phyloP scores from a whole-genome alignment of 2,888 invertebrate species.

The Drosophila anomelani region DNA sequence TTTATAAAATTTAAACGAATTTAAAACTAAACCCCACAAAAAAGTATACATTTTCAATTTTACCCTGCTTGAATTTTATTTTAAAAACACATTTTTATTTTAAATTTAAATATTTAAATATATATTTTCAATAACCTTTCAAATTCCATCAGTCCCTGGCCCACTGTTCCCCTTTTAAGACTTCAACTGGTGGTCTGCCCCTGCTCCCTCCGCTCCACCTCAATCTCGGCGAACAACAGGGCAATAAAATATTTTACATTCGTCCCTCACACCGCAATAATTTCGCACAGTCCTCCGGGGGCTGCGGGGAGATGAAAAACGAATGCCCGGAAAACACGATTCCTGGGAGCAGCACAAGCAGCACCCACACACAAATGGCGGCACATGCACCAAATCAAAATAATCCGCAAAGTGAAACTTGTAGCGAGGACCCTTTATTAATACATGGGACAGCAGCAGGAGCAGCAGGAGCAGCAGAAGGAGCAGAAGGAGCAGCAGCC shows the following conservation, averaged over 20 bases:
- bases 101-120: too few species aligned
- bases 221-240: slow-evolving; percentile 31
- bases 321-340: slow-evolving; percentile 9
- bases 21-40: too few species aligned
- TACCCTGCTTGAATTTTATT: too few species aligned
- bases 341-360: slow-evolving; percentile 3
- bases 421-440: slow-evolving; percentile 5
- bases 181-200: slow-evolving; percentile 12
- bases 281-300: slow-evolving; percentile 57
- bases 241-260: slow-evolving; percentile 70
- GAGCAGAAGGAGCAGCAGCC: neutral
- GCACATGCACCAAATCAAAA: slow-evolving; percentile 15
- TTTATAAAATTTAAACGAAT: too few species aligned
- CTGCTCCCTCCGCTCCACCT: neutral
- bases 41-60: too few species aligned
- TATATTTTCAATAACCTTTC: too few species aligned
- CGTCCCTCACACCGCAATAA: slow-evolving; percentile 60
- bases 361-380: neutral
- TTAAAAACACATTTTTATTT: too few species aligned
- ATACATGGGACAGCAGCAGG: neutral
- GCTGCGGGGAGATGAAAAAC: slow-evolving; percentile 35
- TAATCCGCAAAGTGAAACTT: slow-evolving; percentile 22
- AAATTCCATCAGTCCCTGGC: too few species aligned
- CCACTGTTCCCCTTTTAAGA: slow-evolving; percentile 14
- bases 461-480: neutral